Evolutionary conservation across 2,797 vertebrate species (phyloP), one percentile per base, ranked within the genome.

Genomic region (Merluccius polli): DNA sequence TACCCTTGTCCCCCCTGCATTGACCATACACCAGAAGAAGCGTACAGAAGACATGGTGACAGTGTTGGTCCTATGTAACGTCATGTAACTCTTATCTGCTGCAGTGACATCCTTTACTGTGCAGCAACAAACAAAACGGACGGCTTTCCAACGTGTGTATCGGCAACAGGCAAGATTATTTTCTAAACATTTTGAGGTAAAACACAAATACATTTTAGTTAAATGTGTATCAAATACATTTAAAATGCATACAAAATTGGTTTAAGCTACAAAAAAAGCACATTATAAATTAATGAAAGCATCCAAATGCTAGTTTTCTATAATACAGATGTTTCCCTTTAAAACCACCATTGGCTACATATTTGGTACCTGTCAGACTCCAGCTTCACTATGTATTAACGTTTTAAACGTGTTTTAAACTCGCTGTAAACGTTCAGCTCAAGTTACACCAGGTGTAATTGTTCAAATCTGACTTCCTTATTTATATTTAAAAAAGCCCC

Each of bases 311-410:
- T 68, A 31, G 11, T 71, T n/a, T 77, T 72, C 35, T 72, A 68
- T 72, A 48, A 65, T 83, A 85, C 81, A 84, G 16, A 48, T 48
- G n/a, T 18, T 48, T 15, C 44, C 44, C 16, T 48, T 15, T 48
- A 18, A 48, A 18, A 44, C 13, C 13, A 48, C 16, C n/a, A n/a
- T n/a, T n/a, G n/a, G n/a, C n/a, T 7, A 48, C 44, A 41, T 12
- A 41, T 41, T 41, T 41, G 16, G 38, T 41, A 41, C 44, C 18
- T 48, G 16, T 48, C 44, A 48, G 44, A 59, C 52, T 59, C 52
- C 52, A n/a, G 52, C 52, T n/a, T 59, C 44, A 52, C 44, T 18
- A 6, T 52, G 21, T 52, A 52, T 52, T 52, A 18, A 52, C 24
- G 52, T 21, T 48, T 18, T 16, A 48, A 48, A 48, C 16, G 6